phyloP scores from a whole-genome alignment of 2,113 vertebrate species.

The Takifugu flavidus region DNA sequence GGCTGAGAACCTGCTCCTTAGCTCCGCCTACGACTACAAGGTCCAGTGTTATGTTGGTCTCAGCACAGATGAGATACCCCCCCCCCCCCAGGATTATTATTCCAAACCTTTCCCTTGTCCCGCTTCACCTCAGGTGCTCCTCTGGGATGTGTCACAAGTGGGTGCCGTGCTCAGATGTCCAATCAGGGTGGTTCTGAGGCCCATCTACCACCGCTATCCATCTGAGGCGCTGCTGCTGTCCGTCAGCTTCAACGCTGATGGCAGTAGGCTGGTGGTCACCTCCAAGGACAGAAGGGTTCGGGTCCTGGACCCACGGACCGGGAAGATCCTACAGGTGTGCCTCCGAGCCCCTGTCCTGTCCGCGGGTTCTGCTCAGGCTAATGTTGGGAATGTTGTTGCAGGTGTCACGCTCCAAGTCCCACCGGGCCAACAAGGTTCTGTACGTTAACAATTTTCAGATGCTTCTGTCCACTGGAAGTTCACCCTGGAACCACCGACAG shows the following conservation, averaged over 20 bases:
- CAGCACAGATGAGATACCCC: background rate
- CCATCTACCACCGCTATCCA: constrained; percentile 68
- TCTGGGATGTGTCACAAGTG: constrained; percentile 63
- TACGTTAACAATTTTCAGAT: constrained; percentile 84
- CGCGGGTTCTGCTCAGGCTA: background rate
- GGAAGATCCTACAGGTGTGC: constrained; percentile 78
- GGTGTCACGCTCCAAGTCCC: constrained; percentile 79
- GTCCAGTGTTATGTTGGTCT: constrained; percentile 55
- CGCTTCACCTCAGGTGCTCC: constrained; percentile 48
- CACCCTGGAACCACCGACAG: constrained; percentile 91
- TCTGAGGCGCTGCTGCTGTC: constrained; percentile 82
- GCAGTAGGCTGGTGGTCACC: constrained; percentile 85
- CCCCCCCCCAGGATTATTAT: no score
- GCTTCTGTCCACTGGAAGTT: constrained; percentile 87
- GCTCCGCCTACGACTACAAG: constrained; percentile 90
- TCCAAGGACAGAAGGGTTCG: constrained; percentile 86
- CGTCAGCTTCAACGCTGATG: constrained; percentile 87
- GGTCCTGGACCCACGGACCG: constrained; percentile 82
- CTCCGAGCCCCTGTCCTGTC: background rate
- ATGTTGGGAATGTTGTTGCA: constrained; percentile 34
- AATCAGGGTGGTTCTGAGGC: constrained; percentile 71
- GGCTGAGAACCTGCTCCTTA: constrained; percentile 85
- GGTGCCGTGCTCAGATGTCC: constrained; percentile 72
- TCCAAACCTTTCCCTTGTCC: background rate
- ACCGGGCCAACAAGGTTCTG: constrained; percentile 84